phyloP scores from a whole-genome alignment of 2,888 invertebrate species.

The Mycalesis mineus region DNA sequence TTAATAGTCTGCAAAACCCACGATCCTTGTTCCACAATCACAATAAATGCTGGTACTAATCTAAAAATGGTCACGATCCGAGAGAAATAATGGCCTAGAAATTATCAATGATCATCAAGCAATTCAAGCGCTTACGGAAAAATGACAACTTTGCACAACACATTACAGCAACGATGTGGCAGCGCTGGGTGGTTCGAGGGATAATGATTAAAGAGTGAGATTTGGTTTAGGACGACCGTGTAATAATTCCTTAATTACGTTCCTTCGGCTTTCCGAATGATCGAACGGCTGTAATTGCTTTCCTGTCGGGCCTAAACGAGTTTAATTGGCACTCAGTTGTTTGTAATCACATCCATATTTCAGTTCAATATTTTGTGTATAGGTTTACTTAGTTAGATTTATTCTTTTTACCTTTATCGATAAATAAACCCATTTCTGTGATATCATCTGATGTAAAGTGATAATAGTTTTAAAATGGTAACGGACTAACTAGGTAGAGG shows the following conservation, averaged over 20 bases:
- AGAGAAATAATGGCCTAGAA: neutral
- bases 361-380: slow-evolving; percentile 12
- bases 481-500: no score
- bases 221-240: slow-evolving; percentile 40
- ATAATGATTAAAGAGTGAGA: slow-evolving; percentile 52
- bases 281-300: slow-evolving; percentile 68
- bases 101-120: neutral
- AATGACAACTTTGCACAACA: neutral
- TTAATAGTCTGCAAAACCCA: neutral
- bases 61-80: slow-evolving; percentile 13
- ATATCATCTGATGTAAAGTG: no score
- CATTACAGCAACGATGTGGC: neutral
- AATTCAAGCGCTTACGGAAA: slow-evolving; percentile 6
- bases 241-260: slow-evolving; percentile 67
- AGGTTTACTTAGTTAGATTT: neutral
- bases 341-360: slow-evolving; percentile 23
- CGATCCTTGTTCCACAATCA: slow-evolving; percentile 3
- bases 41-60: slow-evolving; percentile 7
- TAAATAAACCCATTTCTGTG: no score
- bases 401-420: no score
- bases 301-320: slow-evolving; percentile 41
- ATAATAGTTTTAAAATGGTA: no score
- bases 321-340: slow-evolving; percentile 48
- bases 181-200: slow-evolving; percentile 21
- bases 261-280: slow-evolving; percentile 55